Evolutionary conservation across 1,140 invertebrate genomes (phyloP).

Genomic region (Drosophila insularis): DNA sequence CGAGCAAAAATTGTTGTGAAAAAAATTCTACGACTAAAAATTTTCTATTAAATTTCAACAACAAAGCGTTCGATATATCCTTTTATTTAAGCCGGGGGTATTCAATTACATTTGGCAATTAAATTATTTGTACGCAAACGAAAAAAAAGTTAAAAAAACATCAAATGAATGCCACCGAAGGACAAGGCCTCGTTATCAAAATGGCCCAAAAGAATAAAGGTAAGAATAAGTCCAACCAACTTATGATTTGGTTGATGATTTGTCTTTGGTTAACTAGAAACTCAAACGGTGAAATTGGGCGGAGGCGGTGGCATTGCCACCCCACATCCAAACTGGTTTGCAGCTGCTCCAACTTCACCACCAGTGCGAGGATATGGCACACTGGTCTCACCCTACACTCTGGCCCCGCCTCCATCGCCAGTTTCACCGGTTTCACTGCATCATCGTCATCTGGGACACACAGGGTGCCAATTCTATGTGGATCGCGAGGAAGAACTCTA

Average conservation of each 20-base stretch:
- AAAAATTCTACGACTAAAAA: constrained; percentile 62
- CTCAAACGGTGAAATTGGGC: constrained; percentile 57
- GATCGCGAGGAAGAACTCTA: constrained; percentile 71
- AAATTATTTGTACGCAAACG: constrained; percentile 57
- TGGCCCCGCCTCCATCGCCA: constrained; percentile 11
- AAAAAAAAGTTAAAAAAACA: not conserved
- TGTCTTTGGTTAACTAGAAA: constrained; percentile 34
- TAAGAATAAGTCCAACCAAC: constrained; percentile 14
- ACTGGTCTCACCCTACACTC: not conserved
- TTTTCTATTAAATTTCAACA: constrained; percentile 41
- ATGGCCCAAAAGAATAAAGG: constrained; percentile 73
- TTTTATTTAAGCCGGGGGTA: constrained; percentile 3
- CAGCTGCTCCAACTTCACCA: constrained; percentile 5
- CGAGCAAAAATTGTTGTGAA: constrained; percentile 73
- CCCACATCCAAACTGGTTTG: constrained; percentile 41
- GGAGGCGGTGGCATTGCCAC: constrained; percentile 17
- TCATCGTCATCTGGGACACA: constrained; percentile 9
- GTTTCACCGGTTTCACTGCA: constrained; percentile 8
- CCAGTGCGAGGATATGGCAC: constrained; percentile 2
- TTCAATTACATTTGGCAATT: constrained; percentile 47
- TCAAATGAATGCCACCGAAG: constrained; percentile 53
- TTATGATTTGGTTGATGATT: not conserved
- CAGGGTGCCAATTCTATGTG: constrained; percentile 56
- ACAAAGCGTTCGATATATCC: constrained; percentile 23
- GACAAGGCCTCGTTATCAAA: constrained; percentile 60